A percentile compares a stretch with the other conserved stretches of the same genome.
These are phyloP conservation scores for Pithys albifrons DNA, from an alignment of 2,113 vertebrate species.

Conservation along the genomic window DNA sequence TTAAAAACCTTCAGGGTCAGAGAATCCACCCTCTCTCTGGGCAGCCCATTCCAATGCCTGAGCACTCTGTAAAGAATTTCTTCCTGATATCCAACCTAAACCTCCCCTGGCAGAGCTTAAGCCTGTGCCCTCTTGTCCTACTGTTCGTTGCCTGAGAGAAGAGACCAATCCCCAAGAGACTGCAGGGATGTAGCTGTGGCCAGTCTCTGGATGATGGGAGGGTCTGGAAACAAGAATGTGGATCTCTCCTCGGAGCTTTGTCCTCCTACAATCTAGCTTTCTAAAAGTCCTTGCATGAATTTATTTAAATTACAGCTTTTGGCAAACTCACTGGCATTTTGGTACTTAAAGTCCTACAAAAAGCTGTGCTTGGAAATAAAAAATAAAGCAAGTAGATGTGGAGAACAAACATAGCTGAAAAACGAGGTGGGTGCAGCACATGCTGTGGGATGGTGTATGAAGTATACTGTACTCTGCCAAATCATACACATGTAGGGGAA, in stretches of 20 bases:
- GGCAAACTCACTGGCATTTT: background rate
- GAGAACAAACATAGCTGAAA: background rate
- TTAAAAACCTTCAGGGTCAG: too few species aligned
- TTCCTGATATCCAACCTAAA: too few species aligned
- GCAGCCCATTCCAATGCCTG: too few species aligned
- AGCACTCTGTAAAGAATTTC: too few species aligned
- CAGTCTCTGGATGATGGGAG: background rate
- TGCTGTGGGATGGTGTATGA: background rate
- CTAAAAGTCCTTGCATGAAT: background rate
- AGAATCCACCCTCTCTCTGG: too few species aligned
- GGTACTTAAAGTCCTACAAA: slow-evolving; percentile 7
- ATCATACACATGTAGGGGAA: background rate
- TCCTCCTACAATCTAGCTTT: background rate
- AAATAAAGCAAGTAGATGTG: background rate
- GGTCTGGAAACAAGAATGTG: background rate
- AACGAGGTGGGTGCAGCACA: background rate
- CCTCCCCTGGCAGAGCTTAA: too few species aligned
- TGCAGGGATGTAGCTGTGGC: background rate
- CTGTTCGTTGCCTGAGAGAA: too few species aligned
- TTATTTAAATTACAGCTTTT: slow-evolving; percentile 17
- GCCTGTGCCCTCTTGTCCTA: too few species aligned
- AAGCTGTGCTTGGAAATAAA: slow-evolving; percentile 8
- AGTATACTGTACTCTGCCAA: background rate
- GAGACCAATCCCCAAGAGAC: too few species aligned
- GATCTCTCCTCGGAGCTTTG: background rate